phyloP scores from a whole-genome alignment of 2,113 vertebrate species.

The Bagarius yarrelli region DNA sequence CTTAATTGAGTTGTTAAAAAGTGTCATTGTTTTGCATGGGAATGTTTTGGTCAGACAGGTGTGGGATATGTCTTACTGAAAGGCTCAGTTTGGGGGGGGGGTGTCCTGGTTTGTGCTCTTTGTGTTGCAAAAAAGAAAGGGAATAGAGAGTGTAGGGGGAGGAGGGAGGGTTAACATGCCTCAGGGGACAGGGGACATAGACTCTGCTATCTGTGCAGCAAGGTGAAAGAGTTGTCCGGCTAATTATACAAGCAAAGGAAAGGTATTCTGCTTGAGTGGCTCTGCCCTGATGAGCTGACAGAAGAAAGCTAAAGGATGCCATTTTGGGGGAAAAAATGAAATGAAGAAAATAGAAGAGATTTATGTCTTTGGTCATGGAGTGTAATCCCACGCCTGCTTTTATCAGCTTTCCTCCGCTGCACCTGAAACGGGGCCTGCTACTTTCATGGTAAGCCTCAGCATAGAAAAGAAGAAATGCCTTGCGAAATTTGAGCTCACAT shows the following conservation, averaged over 20 bases:
- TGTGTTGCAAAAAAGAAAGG: neutral
- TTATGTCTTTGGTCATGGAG: constrained; percentile 60
- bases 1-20: constrained; percentile 87
- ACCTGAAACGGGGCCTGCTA: constrained; percentile 56
- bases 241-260: constrained; percentile 57
- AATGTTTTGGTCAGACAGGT: constrained; percentile 26
- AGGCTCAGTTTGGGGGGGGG: neutral
- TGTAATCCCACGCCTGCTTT: constrained; percentile 59
- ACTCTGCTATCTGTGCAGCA: constrained; percentile 52
- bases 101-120: constrained; percentile 31
- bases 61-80: constrained; percentile 19
- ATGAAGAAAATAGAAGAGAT: constrained; percentile 49
- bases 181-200: constrained; percentile 52
- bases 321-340: constrained; percentile 46
- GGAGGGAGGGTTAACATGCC: constrained; percentile 42
- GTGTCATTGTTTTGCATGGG: constrained; percentile 47
- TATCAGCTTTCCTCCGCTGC: constrained; percentile 53
- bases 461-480: constrained; percentile 48
- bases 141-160: neutral
- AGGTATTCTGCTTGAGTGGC: constrained; percentile 56
- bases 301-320: constrained; percentile 54
- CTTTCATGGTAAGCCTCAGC: constrained; percentile 54
- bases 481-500: constrained; percentile 56
- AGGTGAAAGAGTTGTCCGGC: constrained; percentile 62
- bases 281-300: constrained; percentile 54